Base-by-base conservation (phyloP, 2,888 invertebrate species). In the Hedya salicella region DNA sequence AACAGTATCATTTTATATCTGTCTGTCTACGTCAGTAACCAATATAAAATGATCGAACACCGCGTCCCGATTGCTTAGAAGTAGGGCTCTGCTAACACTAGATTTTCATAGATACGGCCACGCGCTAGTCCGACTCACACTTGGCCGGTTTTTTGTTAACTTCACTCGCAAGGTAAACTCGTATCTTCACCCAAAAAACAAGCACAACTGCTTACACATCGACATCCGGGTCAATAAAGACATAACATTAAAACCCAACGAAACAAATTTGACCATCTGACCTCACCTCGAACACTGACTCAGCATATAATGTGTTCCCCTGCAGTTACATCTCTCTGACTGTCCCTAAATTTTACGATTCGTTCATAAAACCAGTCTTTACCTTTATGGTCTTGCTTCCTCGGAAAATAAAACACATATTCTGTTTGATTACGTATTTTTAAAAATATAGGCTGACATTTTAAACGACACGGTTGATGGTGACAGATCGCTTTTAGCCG, bases 281-380 rank as follows among this genome's bases (percentile, higher is more conserved):
- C 53, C 62, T 62, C 62, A 36, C 21, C 39, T 39, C 62, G 25
- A 53, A 46, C 42, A 48, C 40, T 40, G 46, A 36, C 30, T 50
- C 64, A 19, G 40, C 25, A 42, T 56, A 67, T 67, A 62, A 62
- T 50, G 32, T 30, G 42, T 17, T 57, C 30, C 25, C 59, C 21
- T 36, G 59, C 53, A 39, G 46, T 62, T 42, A 62, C 54, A 54
- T 48, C 62, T 48, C 62, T 39, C 39, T 25, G 39, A 48, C 36
- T 9, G 44, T 46, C 59, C 65, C 59, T 46, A 64, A 50, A 59
- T 65, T 65, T 65, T 40, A 65, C 59, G 65, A 60, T 39, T 65
- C 59, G 39, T 63, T 56, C 65, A 60, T 65, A 65, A 65, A 63
- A 65, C 44, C 65, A 52, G 64, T 44, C 52, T 65, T 57, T 57